phyloP scores from a whole-genome alignment of 2,113 vertebrate species.

The Lepisosteus osseus region DNA sequence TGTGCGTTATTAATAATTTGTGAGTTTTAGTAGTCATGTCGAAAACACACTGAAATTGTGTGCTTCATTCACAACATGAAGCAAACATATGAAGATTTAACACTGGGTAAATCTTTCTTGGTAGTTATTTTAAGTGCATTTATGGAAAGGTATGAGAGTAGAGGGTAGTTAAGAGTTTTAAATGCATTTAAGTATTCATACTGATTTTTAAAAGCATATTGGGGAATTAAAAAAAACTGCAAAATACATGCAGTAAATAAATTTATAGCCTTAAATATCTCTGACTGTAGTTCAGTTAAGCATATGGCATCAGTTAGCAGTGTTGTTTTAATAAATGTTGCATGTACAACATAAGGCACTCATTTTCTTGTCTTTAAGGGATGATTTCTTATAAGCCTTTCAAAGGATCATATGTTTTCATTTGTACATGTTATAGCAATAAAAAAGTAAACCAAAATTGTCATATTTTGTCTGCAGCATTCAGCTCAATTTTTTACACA shows the following conservation, averaged over 20 bases:
- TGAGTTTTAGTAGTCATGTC: no score
- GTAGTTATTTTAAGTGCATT: no score
- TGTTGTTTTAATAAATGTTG: background rate
- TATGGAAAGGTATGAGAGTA: no score
- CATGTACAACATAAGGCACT: background rate
- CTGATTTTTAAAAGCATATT: background rate
- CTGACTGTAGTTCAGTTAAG: background rate
- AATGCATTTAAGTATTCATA: no score
- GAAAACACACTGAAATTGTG: no score
- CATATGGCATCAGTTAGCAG: background rate
- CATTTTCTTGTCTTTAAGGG: conserved; percentile 1
- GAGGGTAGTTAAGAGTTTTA: no score
- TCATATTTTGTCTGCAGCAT: conserved; percentile 5
- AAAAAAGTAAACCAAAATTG: background rate
- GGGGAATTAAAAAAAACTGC: background rate
- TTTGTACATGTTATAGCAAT: background rate
- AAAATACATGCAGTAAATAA: background rate
- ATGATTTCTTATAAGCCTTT: background rate
- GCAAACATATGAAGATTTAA: no score
- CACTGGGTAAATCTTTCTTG: no score
- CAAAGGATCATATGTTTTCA: background rate
- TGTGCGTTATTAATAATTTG: no score
- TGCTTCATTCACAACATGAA: no score
- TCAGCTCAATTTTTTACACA: background rate
- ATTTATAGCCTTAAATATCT: background rate